Conservation (phyloP, 2,113 vertebrate species). For the Indicator indicator region DNA sequence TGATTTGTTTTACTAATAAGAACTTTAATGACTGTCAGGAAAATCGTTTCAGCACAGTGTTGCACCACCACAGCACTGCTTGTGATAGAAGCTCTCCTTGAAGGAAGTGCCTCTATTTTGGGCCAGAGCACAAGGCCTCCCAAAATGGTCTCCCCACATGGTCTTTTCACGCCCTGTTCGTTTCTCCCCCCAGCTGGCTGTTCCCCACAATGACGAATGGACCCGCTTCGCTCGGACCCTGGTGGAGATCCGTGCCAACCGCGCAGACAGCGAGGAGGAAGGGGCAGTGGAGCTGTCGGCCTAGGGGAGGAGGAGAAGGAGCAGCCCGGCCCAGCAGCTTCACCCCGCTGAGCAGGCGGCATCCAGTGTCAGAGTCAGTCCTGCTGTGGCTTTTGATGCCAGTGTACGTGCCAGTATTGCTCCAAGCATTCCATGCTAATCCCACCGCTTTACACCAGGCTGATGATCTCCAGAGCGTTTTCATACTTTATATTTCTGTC, state of each 20-base stretch:
- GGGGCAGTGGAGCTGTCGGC: constrained; percentile 86
- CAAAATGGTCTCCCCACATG: neutral
- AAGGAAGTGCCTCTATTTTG: neutral
- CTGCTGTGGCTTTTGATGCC: constrained; percentile 57
- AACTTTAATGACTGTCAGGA: neutral
- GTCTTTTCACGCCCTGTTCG: neutral
- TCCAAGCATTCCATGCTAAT: constrained; percentile 34
- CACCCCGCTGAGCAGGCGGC: neutral
- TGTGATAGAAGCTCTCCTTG: accelerated
- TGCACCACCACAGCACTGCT: neutral
- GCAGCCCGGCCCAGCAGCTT: neutral
- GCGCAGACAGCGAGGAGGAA: constrained; percentile 93
- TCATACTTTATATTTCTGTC: constrained; percentile 74
- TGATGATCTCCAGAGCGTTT: constrained; percentile 65
- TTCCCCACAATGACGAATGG: constrained; percentile 93
- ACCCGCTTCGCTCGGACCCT: constrained; percentile 89
- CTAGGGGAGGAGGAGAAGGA: constrained; percentile 46
- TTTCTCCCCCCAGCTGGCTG: constrained; percentile 83
- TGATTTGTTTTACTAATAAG: neutral
- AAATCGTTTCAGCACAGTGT: neutral
- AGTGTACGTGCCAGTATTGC: constrained; percentile 51
- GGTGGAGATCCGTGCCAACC: constrained; percentile 94
- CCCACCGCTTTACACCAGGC: constrained; percentile 42
- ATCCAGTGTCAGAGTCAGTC: constrained; percentile 36
- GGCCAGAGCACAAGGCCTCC: neutral